phyloP scores from a whole-genome alignment of 2,888 invertebrate genomes.

The Eilema depressum region DNA sequence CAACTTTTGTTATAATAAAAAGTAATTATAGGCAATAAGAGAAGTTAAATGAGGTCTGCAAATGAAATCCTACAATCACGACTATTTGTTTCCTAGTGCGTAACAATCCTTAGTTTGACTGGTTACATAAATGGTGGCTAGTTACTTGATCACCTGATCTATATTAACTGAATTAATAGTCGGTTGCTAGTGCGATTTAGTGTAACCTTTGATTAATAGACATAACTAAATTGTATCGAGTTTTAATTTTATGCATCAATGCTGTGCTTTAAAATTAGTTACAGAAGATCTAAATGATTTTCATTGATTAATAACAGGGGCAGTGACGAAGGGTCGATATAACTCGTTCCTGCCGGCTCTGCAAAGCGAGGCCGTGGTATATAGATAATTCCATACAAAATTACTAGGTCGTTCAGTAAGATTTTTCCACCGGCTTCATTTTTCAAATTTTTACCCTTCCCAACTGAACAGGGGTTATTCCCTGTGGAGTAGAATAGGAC shows the following conservation, averaged over 20 bases:
- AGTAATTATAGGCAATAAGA: background rate
- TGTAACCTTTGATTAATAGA: slow-evolving; percentile 6
- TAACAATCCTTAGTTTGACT: slow-evolving; percentile 5
- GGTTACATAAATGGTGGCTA: slow-evolving; percentile 13
- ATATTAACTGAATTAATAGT: slow-evolving; percentile 6
- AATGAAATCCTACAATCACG: background rate
- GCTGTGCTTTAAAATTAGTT: background rate
- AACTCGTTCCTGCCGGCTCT: too few species aligned
- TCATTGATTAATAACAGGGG: background rate
- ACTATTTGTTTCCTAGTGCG: background rate
- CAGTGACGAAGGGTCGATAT: too few species aligned
- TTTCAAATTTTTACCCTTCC: too few species aligned
- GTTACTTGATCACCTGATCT: slow-evolving; percentile 10
- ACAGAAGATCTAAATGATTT: background rate
- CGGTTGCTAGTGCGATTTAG: background rate
- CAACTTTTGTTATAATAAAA: background rate
- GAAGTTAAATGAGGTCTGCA: background rate
- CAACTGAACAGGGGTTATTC: too few species aligned
- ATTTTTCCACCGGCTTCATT: too few species aligned
- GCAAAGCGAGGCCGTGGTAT: too few species aligned
- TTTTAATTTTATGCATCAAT: background rate
- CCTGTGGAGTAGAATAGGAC: too few species aligned
- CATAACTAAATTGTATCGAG: background rate
- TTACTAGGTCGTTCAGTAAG: too few species aligned
- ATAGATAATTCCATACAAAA: too few species aligned